Evolutionary conservation across 2,113 vertebrate genomes (phyloP).

Genomic region (Smithornis capensis): DNA sequence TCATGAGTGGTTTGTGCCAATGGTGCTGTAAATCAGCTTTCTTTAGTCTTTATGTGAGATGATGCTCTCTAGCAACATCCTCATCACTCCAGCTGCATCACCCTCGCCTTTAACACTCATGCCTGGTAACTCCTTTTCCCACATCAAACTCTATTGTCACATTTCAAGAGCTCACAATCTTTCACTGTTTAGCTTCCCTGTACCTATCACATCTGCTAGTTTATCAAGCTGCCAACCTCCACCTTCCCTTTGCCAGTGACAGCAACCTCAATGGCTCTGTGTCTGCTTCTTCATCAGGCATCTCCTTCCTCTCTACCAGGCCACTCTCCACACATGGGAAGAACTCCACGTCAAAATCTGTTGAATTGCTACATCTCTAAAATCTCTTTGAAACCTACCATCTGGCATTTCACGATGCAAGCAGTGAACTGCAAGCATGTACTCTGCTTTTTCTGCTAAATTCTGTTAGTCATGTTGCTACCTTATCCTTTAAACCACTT

Average conservation of each 20-base stretch:
- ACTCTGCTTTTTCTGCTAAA: slow-evolving; percentile 27
- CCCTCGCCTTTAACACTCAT: background rate
- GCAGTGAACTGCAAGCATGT: slow-evolving; percentile 40
- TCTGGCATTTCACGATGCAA: slow-evolving; percentile 60
- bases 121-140: background rate
- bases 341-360: slow-evolving; percentile 59
- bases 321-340: slow-evolving; percentile 46
- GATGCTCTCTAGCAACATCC: slow-evolving; percentile 12
- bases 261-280: slow-evolving; percentile 32
- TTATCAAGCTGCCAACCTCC: slow-evolving; percentile 57
- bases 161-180: background rate
- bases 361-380: slow-evolving; percentile 47
- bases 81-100: slow-evolving; percentile 10
- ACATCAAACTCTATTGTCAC: slow-evolving; percentile 23
- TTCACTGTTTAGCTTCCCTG: slow-evolving; percentile 42
- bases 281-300: slow-evolving; percentile 22
- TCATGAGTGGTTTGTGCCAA: background rate
- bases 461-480: slow-evolving; percentile 41
- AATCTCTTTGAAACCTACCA: slow-evolving; percentile 63
- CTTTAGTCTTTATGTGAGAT: background rate
- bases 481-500: slow-evolving; percentile 13
- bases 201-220: slow-evolving; percentile 42
- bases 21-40: background rate
- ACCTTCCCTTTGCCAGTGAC: slow-evolving; percentile 52
- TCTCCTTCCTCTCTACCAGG: slow-evolving; percentile 31